These are phyloP conservation scores for Drosophila lowei DNA, from an alignment of 1,140 invertebrate genomes.

Conservation along the genomic window DNA sequence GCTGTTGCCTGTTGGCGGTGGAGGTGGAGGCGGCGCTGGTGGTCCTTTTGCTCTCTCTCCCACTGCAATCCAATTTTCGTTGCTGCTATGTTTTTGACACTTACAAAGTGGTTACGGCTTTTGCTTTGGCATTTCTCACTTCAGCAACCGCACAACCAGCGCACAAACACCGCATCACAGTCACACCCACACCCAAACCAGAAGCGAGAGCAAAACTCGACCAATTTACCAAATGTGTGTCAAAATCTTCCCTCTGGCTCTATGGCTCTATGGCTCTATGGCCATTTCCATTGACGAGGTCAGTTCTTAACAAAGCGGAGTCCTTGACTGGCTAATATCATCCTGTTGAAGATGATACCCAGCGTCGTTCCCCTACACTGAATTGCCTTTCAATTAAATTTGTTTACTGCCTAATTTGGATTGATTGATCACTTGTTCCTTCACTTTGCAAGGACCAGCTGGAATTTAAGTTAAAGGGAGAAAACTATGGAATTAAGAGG, in stretches of 20 bases:
- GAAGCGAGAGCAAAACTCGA: slow-evolving; percentile 29
- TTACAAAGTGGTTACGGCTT: slow-evolving; percentile 80
- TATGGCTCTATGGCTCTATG: slow-evolving; percentile 23
- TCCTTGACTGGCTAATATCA: slow-evolving; percentile 43
- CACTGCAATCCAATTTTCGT: slow-evolving; percentile 77
- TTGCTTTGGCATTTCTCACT: slow-evolving; percentile 81
- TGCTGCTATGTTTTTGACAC: slow-evolving; percentile 79
- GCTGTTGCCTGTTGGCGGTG: slow-evolving; percentile 14
- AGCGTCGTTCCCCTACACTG: neutral
- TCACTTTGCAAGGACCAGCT: neutral
- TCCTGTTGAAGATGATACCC: neutral
- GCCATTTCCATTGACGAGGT: slow-evolving; percentile 68
- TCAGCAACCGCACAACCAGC: slow-evolving; percentile 75
- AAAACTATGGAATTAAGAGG: too few relatives aligned
- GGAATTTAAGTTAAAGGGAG: neutral
- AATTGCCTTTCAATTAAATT: slow-evolving; percentile 46
- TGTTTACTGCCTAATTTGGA: slow-evolving; percentile 4
- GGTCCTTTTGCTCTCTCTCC: slow-evolving; percentile 27
- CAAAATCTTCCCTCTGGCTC: slow-evolving; percentile 51
- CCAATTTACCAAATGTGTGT: slow-evolving; percentile 78
- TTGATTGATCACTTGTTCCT: slow-evolving; percentile 31
- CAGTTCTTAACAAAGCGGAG: slow-evolving; percentile 68
- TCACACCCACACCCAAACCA: slow-evolving; percentile 28
- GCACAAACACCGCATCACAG: neutral
- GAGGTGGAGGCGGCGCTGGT: slow-evolving; percentile 30